These are phyloP conservation scores for Poecilia velifera DNA, from an alignment of 2,797 vertebrate genomes.

Conservation along the genomic window DNA sequence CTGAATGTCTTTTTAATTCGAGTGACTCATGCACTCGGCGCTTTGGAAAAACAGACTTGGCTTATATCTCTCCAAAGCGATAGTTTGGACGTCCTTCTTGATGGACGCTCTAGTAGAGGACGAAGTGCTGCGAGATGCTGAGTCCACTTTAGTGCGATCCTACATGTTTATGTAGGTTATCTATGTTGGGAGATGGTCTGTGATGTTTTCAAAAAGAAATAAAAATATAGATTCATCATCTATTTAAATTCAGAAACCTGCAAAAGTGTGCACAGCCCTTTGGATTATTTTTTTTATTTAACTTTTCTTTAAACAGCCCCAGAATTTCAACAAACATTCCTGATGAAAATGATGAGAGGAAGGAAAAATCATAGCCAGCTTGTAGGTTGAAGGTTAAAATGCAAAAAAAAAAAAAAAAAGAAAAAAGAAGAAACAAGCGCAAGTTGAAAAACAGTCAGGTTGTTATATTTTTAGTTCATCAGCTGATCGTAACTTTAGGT, in stretches of 20 bases:
- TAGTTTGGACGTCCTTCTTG: slow-evolving; percentile 48
- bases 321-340: not conserved
- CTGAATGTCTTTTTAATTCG: slow-evolving; percentile 51
- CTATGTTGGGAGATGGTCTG: slow-evolving; percentile 17
- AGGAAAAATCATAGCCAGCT: not conserved
- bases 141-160: slow-evolving; percentile 26
- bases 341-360: slow-evolving; percentile 5
- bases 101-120: slow-evolving; percentile 35
- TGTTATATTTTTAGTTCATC: not conserved
- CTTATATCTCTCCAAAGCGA: slow-evolving; percentile 41
- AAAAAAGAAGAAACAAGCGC: not conserved
- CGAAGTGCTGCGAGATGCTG: slow-evolving; percentile 23
- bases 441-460: not conserved
- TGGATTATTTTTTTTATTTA: not conserved
- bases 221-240: slow-evolving; percentile 19
- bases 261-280: not conserved
- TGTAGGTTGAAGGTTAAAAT: not conserved
- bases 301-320: not conserved
- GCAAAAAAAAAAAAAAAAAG: not conserved
- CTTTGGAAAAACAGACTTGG: slow-evolving; percentile 33
- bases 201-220: slow-evolving; percentile 11
- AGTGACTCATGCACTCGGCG: slow-evolving; percentile 54
- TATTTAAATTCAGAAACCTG: not conserved
- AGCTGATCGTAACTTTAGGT: not conserved
- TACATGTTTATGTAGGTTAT: slow-evolving; percentile 23